Evolutionary conservation across 2,888 invertebrate species (phyloP).

Genomic region (Metalampra italica): DNA sequence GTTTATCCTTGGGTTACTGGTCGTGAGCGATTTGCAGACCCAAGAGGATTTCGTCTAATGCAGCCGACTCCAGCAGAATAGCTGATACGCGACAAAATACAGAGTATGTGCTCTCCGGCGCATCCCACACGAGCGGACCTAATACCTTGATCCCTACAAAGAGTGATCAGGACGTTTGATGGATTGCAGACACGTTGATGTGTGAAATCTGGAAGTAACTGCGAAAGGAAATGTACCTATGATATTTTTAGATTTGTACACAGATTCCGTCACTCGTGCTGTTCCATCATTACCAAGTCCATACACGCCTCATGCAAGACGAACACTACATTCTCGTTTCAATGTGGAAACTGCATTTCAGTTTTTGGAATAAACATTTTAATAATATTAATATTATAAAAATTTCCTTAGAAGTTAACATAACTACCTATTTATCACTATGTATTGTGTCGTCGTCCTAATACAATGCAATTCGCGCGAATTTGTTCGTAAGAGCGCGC

Average conservation of each 20-base stretch:
- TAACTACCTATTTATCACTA: no score
- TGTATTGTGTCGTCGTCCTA: no score
- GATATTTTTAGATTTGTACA: neutral
- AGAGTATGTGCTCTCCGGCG: conserved; percentile 11
- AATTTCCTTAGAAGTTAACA: no score
- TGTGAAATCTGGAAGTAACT: neutral
- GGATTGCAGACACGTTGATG: neutral
- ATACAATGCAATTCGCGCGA: no score
- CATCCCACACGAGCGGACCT: conserved; percentile 10
- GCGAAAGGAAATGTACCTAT: neutral
- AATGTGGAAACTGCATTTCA: no score
- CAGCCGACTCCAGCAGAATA: conserved; percentile 27
- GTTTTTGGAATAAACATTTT: no score
- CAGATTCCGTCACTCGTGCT: no score
- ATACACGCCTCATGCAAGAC: no score
- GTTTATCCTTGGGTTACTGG: neutral
- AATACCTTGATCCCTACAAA: conserved; percentile 17
- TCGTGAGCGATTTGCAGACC: conserved; percentile 20
- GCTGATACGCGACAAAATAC: conserved; percentile 32
- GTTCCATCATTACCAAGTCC: no score
- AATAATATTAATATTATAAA: no score
- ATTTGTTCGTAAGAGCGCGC: no score
- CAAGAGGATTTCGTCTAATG: conserved; percentile 42
- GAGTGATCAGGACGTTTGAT: conserved; percentile 6
- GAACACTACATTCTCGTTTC: no score